phyloP scores from a whole-genome alignment of 2,888 invertebrate genomes.

The Drosophila formosana region DNA sequence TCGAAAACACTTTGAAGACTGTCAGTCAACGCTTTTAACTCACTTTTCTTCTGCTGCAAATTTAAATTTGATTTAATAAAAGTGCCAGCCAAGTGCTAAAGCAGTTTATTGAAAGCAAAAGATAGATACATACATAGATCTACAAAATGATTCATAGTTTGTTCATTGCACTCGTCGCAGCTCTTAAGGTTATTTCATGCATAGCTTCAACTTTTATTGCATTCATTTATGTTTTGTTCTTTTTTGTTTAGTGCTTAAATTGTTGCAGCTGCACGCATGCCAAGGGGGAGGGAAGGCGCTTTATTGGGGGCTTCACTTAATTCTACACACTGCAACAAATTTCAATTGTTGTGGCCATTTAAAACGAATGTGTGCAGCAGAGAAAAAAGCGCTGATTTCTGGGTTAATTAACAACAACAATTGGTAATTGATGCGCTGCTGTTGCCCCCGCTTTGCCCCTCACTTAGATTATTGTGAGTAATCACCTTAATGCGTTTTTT shows the following conservation, averaged over 20 bases:
- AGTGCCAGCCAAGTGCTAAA: constrained; percentile 56
- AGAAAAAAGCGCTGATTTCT: constrained; percentile 57
- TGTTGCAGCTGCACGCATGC: constrained; percentile 51
- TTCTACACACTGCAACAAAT: constrained; percentile 36
- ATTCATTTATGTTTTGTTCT: constrained; percentile 24
- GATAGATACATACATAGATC: background rate
- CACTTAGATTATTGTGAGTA: constrained; percentile 23
- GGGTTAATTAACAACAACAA: constrained; percentile 70
- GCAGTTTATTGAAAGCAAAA: constrained; percentile 32
- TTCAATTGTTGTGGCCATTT: constrained; percentile 49
- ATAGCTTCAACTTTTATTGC: constrained; percentile 21
- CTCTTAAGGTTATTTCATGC: constrained; percentile 45
- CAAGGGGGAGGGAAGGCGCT: background rate
- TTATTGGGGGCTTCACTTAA: constrained; percentile 20
- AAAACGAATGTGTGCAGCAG: constrained; percentile 22
- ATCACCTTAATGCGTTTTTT: constrained; percentile 55
- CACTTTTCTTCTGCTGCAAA: constrained; percentile 33
- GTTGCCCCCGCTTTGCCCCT: too few species aligned
- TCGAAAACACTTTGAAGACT: constrained; percentile 33
- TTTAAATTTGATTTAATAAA: constrained; percentile 63
- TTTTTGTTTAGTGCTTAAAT: constrained; percentile 7
- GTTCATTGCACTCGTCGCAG: constrained; percentile 11
- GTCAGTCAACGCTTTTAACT: background rate
- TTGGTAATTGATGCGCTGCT: constrained; percentile 74
- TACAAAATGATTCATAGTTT: constrained; percentile 45